phyloP scores from a whole-genome alignment of 2,888 invertebrate genomes.

The Holacanthella duospinosa region DNA sequence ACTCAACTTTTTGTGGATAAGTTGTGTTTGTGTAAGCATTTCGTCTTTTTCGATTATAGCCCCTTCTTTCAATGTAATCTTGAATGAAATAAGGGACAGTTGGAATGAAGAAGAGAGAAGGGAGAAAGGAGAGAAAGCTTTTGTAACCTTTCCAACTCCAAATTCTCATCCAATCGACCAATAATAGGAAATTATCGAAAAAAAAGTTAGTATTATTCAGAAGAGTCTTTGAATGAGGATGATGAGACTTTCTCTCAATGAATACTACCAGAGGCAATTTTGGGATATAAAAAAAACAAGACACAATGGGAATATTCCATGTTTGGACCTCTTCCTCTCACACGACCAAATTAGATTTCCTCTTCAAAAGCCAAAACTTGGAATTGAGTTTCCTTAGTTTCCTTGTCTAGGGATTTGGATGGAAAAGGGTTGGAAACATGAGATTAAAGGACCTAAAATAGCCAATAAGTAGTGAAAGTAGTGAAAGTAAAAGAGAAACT shows the following conservation, averaged over 20 bases:
- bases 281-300: background rate
- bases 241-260: background rate
- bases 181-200: slow-evolving; percentile 2
- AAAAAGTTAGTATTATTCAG: background rate
- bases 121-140: too few relatives aligned
- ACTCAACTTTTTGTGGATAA: too few relatives aligned
- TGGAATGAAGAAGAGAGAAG: too few relatives aligned
- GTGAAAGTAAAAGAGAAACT: background rate
- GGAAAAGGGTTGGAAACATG: background rate
- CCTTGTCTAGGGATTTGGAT: background rate
- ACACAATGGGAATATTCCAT: slow-evolving; percentile 6
- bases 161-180: too few relatives aligned
- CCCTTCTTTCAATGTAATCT: too few relatives aligned
- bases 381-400: slow-evolving; percentile 13
- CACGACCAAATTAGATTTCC: slow-evolving; percentile 23
- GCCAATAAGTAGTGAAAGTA: background rate
- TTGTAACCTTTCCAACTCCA: too few relatives aligned
- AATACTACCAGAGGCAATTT: background rate
- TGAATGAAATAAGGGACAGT: too few relatives aligned
- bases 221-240: too few relatives aligned
- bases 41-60: too few relatives aligned
- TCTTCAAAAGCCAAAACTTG: slow-evolving; percentile 16
- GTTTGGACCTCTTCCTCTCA: background rate
- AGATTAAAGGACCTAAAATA: background rate
- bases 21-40: too few relatives aligned